Percentiles rank a stretch among this genome's conserved stretches.
Conservation (phyloP, 2,888 invertebrate species). For the Caenorhabditis sulstoni region DNA sequence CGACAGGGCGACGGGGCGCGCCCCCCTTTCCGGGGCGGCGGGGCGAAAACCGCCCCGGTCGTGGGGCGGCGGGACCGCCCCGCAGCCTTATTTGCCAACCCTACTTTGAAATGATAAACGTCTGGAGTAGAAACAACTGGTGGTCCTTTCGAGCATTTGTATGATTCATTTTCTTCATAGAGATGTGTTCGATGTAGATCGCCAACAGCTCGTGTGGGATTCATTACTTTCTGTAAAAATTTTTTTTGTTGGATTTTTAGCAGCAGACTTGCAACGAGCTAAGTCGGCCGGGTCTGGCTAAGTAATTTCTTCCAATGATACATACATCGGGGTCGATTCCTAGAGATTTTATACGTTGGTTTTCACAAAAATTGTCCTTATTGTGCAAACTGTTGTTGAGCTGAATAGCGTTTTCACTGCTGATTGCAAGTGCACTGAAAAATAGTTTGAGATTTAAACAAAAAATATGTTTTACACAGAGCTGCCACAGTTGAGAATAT, state of each 20-base stretch:
- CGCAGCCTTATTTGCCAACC: no score
- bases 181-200: conserved; percentile 63
- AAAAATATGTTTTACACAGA: conserved; percentile 57
- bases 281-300: no score
- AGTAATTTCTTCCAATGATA: no score
- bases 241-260: no score
- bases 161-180: conserved; percentile 60
- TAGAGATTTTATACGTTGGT: conserved; percentile 9
- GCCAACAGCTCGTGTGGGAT: conserved; percentile 69
- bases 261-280: no score
- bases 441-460: not conserved
- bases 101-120: conserved; percentile 47
- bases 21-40: no score
- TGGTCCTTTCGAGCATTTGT: conserved; percentile 50
- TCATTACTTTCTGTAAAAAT: conserved; percentile 56
- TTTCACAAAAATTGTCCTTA: conserved; percentile 30
- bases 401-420: conserved; percentile 14
- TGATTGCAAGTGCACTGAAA: conserved; percentile 50
- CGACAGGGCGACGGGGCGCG: no score
- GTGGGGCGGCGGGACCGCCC: no score
- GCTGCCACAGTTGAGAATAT: conserved; percentile 90
- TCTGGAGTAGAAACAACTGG: conserved; percentile 62
- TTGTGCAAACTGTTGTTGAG: conserved; percentile 32
- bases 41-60: no score
- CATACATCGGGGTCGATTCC: conserved; percentile 33